Conservation (phyloP, 2,797 vertebrate genomes). For the Potorous gilbertii region DNA sequence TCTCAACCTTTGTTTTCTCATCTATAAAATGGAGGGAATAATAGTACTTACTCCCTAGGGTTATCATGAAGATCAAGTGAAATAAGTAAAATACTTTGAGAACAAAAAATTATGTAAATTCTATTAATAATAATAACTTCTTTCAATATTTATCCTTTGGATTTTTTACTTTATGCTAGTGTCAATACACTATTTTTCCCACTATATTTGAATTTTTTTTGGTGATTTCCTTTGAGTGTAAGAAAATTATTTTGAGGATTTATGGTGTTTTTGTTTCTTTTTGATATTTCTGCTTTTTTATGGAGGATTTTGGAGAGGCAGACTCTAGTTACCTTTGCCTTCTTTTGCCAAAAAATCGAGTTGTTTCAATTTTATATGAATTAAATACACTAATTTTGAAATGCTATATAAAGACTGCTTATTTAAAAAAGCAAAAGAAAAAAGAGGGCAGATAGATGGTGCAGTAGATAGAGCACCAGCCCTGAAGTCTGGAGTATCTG, state of each 20-base stretch:
- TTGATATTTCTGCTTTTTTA: neutral
- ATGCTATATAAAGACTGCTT: neutral
- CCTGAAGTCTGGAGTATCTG: too few species aligned
- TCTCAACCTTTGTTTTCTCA: too few species aligned
- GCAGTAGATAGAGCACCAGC: too few species aligned
- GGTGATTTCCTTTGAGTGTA: neutral
- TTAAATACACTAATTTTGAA: neutral
- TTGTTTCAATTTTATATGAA: neutral
- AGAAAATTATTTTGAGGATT: neutral
- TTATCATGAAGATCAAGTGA: neutral
- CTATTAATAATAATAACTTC: neutral
- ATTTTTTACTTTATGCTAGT: neutral
- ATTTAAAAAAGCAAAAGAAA: too few species aligned
- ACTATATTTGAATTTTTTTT: neutral
- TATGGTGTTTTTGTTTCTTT: neutral
- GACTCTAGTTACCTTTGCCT: neutral
- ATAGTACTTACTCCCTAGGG: neutral
- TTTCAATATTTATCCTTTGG: neutral
- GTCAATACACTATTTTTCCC: neutral
- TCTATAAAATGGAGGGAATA: neutral
- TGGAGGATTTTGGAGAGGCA: neutral
- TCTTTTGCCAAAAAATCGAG: neutral
- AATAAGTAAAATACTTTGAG: neutral
- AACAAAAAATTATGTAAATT: neutral
- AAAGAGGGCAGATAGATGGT: too few species aligned